Base-by-base conservation (phyloP, 1,140 invertebrate species). In the Conus betulinus region DNA sequence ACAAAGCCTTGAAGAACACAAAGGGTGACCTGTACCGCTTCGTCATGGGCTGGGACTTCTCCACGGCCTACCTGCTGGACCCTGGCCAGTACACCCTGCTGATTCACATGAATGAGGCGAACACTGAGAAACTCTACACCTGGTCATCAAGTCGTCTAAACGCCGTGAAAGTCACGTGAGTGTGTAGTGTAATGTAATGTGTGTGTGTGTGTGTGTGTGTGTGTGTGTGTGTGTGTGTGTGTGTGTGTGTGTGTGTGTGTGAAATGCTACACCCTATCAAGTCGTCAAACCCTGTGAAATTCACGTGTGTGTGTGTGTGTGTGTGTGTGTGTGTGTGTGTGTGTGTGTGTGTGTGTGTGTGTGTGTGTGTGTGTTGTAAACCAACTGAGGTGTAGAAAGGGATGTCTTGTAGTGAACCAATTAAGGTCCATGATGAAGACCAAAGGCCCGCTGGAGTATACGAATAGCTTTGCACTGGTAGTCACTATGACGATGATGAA, bases 161-260 rank as follows among this genome's bases (percentile, higher is more conserved):
- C 8, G 78, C 87, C 23, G 17, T 91, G 23, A 71, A 25, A 5
- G 84, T 91, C 51, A 91, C 39, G 90, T 91, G 76, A 89, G 88
- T 90, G 25, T 7, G 57, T 60, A 15, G 15, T 8, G 55, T 6
- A 13, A 57, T 57, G 55, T 57, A 57, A 57, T 7, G 55, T 13
- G 55, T 6, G 55, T 57, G n/a, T n/a, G n/a, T n/a, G n/a, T n/a
- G n/a, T n/a, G n/a, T 60, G 57, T 74, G 71, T 74, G 10, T 13
- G 71, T 74, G 71, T 74, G 10, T 78, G 74, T 39, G n/a, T 7
- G 74, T 78, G 74, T 78, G 74, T 39, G 7, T 78, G 25, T 39
- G 76, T 39, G 39, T 39, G 39, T 39, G 39, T 39, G 39, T 39
- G 39, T 39, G 39, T 74, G 67, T 74, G 20, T 74, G 67, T 74